A percentile compares a stretch with the other conserved stretches of the same genome.
Evolutionary conservation across 2,113 vertebrate genomes (phyloP).

Genomic region (Gopherus flavomarginatus): DNA sequence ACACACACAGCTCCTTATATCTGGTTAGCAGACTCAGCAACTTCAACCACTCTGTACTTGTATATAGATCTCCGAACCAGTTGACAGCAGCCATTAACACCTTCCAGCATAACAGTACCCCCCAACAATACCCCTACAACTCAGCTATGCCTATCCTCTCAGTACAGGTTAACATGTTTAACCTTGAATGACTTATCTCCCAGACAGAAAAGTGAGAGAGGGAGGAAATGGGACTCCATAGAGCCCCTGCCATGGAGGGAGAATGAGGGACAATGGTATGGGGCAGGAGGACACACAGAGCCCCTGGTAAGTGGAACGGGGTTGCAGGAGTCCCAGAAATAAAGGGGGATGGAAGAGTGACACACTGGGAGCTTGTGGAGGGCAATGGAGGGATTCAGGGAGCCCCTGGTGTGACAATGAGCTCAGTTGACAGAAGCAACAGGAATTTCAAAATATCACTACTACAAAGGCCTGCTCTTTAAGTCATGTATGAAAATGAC

Average conservation of each 20-base stretch:
- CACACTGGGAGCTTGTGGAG: background rate
- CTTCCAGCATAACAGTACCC: background rate
- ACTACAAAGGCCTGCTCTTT: background rate
- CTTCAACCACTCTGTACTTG: background rate
- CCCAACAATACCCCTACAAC: background rate
- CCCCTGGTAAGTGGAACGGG: background rate
- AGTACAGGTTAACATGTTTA: background rate
- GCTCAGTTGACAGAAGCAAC: background rate
- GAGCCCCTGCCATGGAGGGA: background rate
- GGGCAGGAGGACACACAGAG: background rate
- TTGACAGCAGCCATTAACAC: background rate
- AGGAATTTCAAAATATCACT: background rate
- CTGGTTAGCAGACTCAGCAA: accelerated
- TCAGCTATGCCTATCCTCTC: background rate
- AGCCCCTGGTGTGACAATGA: background rate
- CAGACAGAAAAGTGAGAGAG: background rate
- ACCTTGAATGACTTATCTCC: background rate
- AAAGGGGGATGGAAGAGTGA: background rate
- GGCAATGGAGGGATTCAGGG: background rate
- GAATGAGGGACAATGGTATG: background rate
- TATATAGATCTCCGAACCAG: background rate
- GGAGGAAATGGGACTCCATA: background rate
- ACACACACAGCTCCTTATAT: background rate
- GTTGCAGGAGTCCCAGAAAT: background rate
- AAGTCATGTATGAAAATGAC: background rate